Evolutionary conservation across 2,888 invertebrate genomes (phyloP), one percentile per base, ranked within the genome.

Genomic region (Archips xylosteana): DNA sequence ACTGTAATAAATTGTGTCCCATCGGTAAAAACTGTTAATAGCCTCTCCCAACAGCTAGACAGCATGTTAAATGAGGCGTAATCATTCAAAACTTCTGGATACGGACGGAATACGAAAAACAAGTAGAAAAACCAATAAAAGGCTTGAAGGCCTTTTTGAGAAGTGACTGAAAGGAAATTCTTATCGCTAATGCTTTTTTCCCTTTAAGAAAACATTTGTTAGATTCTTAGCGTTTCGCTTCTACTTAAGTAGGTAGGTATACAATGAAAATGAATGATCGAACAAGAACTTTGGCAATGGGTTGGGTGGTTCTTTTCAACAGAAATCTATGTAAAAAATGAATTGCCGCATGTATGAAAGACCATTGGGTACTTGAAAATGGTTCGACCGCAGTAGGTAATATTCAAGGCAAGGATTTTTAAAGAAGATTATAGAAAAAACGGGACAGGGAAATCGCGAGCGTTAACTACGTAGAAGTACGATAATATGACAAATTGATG

Each of bases 1-100:
- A 83, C 82, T 85, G 84, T 87, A 87, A 90, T 88, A 87, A 88
- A 89, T 88, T 87, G 87, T 75, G 68, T 88, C 84, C 79, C 86
- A 83, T 86, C 83, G 82, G 83, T 79, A 83, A 81, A 83, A 73
- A 83, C 83, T 83, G 87, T 84, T 89, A 91, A 91, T 85, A 85
- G 82, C 84, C 84, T 83, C 82, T 87, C 84, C 83, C 89, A 89
- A 87, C 83, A 84, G 68, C 49, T 63, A 68, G 69, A 75, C 73
- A 63, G 63, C 64, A 74, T 82, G 81, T 83, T 86, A 86, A 84
- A 84, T 83, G 82, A 84, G 82, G 76, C 78, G 82, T 85, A 82
- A 83, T 83, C 78, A 81, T 81, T 76, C 78, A 76, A 79, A 77
- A 77, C 80, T 82, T 78, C 87, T 81, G 78, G 81, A 86, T 84